Percentiles rank a stretch among this genome's conserved stretches.
phyloP scores from a whole-genome alignment of 2,113 vertebrate species.

The Macrotis lagotis region DNA sequence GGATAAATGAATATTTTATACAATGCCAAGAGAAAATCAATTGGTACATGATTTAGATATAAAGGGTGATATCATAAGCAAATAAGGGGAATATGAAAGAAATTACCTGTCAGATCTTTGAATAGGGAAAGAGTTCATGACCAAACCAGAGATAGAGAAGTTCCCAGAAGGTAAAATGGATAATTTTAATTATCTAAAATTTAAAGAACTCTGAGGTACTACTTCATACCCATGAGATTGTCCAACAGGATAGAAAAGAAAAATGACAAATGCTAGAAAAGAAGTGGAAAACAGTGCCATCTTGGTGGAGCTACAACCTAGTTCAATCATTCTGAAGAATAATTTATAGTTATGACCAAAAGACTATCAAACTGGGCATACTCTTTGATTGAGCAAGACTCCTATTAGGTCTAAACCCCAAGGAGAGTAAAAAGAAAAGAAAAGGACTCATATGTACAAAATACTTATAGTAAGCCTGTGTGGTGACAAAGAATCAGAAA shows the following conservation, averaged over 20 bases:
- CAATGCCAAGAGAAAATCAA: neutral
- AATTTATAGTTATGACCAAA: neutral
- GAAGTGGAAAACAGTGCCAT: neutral
- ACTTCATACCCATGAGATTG: neutral
- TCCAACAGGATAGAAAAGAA: neutral
- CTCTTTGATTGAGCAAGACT: neutral
- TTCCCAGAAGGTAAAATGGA: neutral
- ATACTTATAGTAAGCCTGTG: neutral
- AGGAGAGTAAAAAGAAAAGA: neutral
- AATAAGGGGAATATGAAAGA: neutral
- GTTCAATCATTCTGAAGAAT: neutral
- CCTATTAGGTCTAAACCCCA: neutral
- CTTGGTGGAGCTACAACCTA: neutral
- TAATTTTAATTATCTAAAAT: neutral
- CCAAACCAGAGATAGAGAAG: neutral
- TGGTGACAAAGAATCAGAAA: neutral
- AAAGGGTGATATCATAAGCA: neutral
- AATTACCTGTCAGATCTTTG: neutral
- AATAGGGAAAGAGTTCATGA: neutral
- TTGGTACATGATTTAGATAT: neutral
- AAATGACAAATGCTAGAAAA: neutral
- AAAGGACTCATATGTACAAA: neutral
- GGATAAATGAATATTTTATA: neutral
- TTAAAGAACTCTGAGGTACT: neutral
- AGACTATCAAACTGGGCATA: neutral